These are phyloP conservation scores for Tenthredo distinguenda DNA, from an alignment of 2,888 invertebrate species.

Conservation along the genomic window DNA sequence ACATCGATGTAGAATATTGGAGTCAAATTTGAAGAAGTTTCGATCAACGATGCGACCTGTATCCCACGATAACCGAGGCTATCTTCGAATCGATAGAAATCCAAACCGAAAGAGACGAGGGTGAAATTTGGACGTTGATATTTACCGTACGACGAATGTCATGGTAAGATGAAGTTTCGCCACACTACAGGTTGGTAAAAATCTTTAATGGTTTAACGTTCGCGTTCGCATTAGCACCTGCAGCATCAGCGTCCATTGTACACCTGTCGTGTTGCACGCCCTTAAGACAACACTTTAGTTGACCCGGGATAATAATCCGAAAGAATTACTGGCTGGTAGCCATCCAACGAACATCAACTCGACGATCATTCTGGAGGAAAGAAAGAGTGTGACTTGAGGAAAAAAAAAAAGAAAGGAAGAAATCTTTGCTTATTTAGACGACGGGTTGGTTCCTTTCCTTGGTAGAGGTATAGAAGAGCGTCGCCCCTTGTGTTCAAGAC, in stretches of 20 bases:
- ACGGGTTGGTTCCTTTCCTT: constrained; percentile 19
- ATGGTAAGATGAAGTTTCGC: constrained; percentile 11
- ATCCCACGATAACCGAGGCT: too few relatives aligned
- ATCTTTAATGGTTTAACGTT: not conserved
- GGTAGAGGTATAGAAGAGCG: constrained; percentile 48
- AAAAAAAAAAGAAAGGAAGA: not conserved
- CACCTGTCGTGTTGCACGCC: constrained; percentile 77
- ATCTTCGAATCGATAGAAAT: too few relatives aligned
- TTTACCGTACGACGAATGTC: not conserved
- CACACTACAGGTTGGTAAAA: not conserved
- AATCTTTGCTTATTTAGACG: constrained; percentile 51
- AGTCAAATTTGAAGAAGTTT: too few relatives aligned
- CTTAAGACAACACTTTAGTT: constrained; percentile 74
- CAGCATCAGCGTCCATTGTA: constrained; percentile 70
- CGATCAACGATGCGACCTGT: too few relatives aligned
- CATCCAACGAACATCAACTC: constrained; percentile 6
- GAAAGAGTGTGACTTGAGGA: constrained; percentile 45
- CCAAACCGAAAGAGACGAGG: not conserved
- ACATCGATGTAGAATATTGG: too few relatives aligned
- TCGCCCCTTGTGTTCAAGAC: constrained; percentile 61
- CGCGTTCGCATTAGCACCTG: constrained; percentile 69
- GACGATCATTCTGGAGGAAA: constrained; percentile 25
- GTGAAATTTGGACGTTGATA: not conserved
- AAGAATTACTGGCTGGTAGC: constrained; percentile 25
- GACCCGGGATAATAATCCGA: constrained; percentile 62